A percentile compares a stretch with the other conserved stretches of the same genome.
phyloP scores from a whole-genome alignment of 2,797 vertebrate species.

The Lithobates sylvaticus region DNA sequence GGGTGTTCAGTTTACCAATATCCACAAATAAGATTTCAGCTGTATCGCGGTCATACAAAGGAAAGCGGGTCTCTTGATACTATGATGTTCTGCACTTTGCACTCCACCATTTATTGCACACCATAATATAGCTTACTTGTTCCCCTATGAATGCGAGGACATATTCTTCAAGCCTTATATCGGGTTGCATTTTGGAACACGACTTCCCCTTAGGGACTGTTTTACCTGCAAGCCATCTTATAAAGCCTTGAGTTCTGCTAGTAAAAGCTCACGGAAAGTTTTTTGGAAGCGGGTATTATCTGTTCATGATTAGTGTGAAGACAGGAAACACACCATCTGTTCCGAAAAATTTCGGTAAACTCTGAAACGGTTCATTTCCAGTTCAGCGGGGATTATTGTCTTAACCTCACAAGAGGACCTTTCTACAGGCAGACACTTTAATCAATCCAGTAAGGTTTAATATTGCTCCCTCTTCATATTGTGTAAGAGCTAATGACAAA shows the following conservation, averaged over 20 bases:
- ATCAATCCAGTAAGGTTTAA: conserved; percentile 8
- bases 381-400: conserved; percentile 47
- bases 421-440: conserved; percentile 3
- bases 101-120: not conserved
- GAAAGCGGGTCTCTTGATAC: too few species aligned
- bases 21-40: too few species aligned
- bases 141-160: not conserved
- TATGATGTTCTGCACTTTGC: not conserved
- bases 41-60: too few species aligned
- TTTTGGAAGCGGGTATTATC: conserved; percentile 26
- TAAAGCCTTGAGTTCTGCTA: conserved; percentile 14
- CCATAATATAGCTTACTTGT: not conserved
- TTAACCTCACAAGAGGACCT: conserved; percentile 41
- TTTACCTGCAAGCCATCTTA: not conserved
- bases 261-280: conserved; percentile 28
- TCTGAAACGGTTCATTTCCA: conserved; percentile 39
- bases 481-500: conserved; percentile 3
- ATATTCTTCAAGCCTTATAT: not conserved
- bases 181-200: not conserved
- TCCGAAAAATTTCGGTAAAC: conserved; percentile 35
- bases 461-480: conserved; percentile 13
- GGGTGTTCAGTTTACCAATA: too few species aligned
- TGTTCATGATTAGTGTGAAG: conserved; percentile 41
- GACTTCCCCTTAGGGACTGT: not conserved
- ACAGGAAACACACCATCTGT: conserved; percentile 46